Percentiles rank a stretch among this genome's conserved stretches.
phyloP scores from a whole-genome alignment of 2,888 invertebrate species.

The Chloromyia formosa region DNA sequence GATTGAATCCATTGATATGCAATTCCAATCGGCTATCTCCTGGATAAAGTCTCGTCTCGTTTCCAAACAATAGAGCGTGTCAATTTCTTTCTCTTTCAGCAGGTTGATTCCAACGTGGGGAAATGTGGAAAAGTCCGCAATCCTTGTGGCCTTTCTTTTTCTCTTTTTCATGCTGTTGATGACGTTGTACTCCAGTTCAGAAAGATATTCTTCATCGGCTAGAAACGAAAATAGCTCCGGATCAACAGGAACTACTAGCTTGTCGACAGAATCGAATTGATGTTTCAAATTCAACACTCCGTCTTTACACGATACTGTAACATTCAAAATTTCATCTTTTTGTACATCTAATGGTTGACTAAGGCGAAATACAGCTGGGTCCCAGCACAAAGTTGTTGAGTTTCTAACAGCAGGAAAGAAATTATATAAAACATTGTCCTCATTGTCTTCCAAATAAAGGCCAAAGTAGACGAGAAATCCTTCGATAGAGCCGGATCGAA shows the following conservation, averaged over 20 bases:
- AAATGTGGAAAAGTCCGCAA: conserved; percentile 49
- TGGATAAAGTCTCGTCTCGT: conserved; percentile 42
- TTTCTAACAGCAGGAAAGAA: conserved; percentile 34
- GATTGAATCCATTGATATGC: conserved; percentile 42
- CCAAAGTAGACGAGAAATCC: conserved; percentile 49
- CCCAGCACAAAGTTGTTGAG: conserved; percentile 47
- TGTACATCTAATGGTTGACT: conserved; percentile 36
- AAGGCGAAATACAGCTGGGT: conserved; percentile 48
- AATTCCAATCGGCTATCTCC: conserved; percentile 46
- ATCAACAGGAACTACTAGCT: conserved; percentile 41
- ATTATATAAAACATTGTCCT: conserved; percentile 43
- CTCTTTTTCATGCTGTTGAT: conserved; percentile 42
- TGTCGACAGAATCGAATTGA: conserved; percentile 40
- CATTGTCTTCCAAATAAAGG: conserved; percentile 41
- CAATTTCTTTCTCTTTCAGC: conserved; percentile 47
- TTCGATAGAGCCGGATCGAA: conserved; percentile 44
- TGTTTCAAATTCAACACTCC: conserved; percentile 46
- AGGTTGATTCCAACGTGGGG: conserved; percentile 50
- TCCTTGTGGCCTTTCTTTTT: conserved; percentile 22
- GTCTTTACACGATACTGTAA: conserved; percentile 43
- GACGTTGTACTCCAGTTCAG: conserved; percentile 48
- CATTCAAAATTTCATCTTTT: conserved; percentile 47
- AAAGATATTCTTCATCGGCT: conserved; percentile 48
- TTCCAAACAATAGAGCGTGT: conserved; percentile 45
- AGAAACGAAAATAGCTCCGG: conserved; percentile 46